Evolutionary conservation across 2,888 invertebrate species (phyloP).

Genomic region (Nephrotoma guestfalica): DNA sequence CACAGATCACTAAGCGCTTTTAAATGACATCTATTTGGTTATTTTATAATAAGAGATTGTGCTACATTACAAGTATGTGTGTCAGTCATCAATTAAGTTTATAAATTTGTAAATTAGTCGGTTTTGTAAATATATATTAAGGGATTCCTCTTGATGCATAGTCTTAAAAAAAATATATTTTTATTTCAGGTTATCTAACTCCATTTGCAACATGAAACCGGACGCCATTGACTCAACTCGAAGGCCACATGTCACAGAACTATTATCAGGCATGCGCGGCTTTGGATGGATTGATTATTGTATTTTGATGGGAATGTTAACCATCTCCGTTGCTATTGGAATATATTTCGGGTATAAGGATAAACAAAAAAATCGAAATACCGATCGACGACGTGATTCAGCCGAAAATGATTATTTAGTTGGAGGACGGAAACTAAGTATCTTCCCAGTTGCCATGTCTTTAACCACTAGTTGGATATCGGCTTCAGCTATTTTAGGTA

Average conservation of each 20-base stretch:
- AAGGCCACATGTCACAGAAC: neutral
- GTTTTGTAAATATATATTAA: too few species aligned
- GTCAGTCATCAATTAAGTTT: too few species aligned
- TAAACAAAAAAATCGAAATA: neutral
- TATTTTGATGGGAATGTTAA: conserved; percentile 53
- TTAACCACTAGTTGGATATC: conserved; percentile 44
- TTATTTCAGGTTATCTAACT: too few species aligned
- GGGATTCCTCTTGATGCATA: too few species aligned
- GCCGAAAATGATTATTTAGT: conserved; percentile 47
- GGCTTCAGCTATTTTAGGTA: conserved; percentile 35
- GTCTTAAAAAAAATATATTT: too few species aligned
- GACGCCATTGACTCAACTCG: neutral
- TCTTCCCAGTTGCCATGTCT: conserved; percentile 61
- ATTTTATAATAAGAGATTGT: too few species aligned
- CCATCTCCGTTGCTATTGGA: conserved; percentile 52
- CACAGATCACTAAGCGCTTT: too few species aligned
- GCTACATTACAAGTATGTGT: too few species aligned
- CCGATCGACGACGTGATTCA: neutral
- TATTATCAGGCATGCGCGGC: conserved; percentile 23
- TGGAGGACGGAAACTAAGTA: conserved; percentile 57
- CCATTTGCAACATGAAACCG: neutral
- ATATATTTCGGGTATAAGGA: conserved; percentile 32
- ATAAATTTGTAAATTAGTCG: too few species aligned
- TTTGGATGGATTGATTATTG: conserved; percentile 53
- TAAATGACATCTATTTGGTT: too few species aligned